These are phyloP conservation scores for Clarias laeviceps DNA, from an alignment of 2,797 vertebrate genomes.

Conservation along the genomic window DNA sequence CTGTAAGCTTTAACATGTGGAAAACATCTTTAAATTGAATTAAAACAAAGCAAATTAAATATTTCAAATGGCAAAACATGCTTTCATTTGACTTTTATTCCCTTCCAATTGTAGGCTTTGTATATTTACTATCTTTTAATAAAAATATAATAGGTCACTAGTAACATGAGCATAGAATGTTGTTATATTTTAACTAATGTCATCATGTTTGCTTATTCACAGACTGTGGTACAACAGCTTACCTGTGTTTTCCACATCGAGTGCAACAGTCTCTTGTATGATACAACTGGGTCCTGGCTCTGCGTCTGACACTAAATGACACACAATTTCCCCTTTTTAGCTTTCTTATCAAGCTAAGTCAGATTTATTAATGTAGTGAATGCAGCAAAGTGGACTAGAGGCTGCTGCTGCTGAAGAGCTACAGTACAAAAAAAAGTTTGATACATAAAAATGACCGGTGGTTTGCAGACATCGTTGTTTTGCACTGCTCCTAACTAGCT, in stretches of 20 bases:
- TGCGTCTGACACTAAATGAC: too few relatives aligned
- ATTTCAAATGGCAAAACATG: neutral
- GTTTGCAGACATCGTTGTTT: too few relatives aligned
- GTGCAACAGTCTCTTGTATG: too few relatives aligned
- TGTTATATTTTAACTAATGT: neutral
- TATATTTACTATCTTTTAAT: slow-evolving; percentile 9
- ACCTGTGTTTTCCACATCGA: too few relatives aligned
- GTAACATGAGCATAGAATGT: neutral
- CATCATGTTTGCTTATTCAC: too few relatives aligned
- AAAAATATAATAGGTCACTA: neutral
- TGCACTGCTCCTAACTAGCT: neutral
- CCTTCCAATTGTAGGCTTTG: slow-evolving; percentile 26
- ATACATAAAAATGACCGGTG: neutral
- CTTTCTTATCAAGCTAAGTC: neutral
- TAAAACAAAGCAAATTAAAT: neutral
- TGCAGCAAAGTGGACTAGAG: too few relatives aligned
- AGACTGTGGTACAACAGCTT: too few relatives aligned
- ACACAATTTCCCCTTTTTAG: too few relatives aligned
- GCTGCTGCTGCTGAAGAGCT: slow-evolving; percentile 2
- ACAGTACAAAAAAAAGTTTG: neutral
- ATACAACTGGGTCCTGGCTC: too few relatives aligned
- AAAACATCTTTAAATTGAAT: slow-evolving; percentile 15
- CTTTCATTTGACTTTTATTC: slow-evolving; percentile 32
- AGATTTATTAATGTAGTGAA: neutral
- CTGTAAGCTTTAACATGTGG: slow-evolving; percentile 34